Conservation (phyloP, 35 echinoderm and acorn worm species). For the Apostichopus parvimensis region DNA sequence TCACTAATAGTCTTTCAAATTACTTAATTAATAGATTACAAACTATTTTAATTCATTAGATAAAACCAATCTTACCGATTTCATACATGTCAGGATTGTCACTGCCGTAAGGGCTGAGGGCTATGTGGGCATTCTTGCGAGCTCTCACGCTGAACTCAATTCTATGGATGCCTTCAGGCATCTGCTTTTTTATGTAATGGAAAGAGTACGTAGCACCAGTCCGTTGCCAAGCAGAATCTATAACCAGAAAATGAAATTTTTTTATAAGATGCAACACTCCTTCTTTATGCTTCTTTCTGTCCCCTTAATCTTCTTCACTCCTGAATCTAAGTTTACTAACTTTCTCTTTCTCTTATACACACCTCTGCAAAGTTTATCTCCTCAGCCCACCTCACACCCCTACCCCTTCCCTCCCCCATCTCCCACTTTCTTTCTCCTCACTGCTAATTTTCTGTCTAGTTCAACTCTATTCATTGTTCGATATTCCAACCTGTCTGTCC, state of each 20-base stretch:
- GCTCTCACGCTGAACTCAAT: conserved; percentile 59
- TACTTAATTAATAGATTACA: background rate
- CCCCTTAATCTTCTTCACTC: too few relatives aligned
- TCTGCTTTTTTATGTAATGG: conserved; percentile 11
- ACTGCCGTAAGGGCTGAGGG: background rate
- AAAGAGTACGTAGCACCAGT: conserved; percentile 29
- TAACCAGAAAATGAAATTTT: background rate
- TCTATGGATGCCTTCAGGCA: conserved; percentile 21
- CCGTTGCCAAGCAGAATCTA: conserved; percentile 6
- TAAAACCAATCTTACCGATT: conserved; percentile 34
- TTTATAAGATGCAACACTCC: too few relatives aligned
- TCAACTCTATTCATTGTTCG: too few relatives aligned
- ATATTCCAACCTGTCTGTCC: too few relatives aligned
- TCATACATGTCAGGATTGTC: conserved; percentile 48
- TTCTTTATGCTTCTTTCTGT: too few relatives aligned
- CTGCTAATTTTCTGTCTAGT: too few relatives aligned
- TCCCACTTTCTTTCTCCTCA: too few relatives aligned
- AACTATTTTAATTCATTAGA: background rate
- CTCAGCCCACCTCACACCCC: too few relatives aligned
- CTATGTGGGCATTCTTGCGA: conserved; percentile 47
- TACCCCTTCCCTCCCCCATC: background rate
- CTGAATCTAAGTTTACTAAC: too few relatives aligned
- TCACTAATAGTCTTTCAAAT: too few relatives aligned
- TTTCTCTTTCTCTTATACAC: too few relatives aligned
- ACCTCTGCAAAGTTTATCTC: too few relatives aligned